Evolutionary conservation across 2,797 vertebrate species (phyloP), one percentile per base, ranked within the genome.

Genomic region (Rhyacichthys aspro): DNA sequence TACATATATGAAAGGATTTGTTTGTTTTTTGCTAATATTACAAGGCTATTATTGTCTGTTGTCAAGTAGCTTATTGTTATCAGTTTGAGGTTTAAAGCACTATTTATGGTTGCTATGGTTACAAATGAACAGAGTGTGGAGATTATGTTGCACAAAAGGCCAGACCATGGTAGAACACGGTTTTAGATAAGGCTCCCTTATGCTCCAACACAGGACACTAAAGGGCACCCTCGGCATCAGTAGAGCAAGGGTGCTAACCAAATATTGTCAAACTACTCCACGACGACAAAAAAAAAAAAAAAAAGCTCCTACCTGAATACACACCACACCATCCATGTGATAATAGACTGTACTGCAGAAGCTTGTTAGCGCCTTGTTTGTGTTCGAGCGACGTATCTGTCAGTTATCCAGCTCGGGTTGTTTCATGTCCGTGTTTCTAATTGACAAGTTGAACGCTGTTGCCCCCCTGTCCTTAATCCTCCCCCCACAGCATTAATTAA

Each of bases 401-500:
- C 81, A 84, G 76, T 66, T 62, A 50, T 72, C 65, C 52, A 55
- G 46, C 64, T 66, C 9, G 38, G 75, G 68, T 82, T 86, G 59
- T 74, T 82, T 81, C 67, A 80, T 45, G 32, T 64, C 66, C 50
- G 3, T 67, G 74, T 65, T 72, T 84, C 69, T 85, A 85, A 87
- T 84, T 89, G 88, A 88, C 81, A 85, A 76, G 81, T 79, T 81
- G 78, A 84, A 88, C 78, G 77, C 79, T 63, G 57, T 61, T 76
- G 67, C 70, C 71, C 76, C 72, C 70, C 41, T 32, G 7, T 70
- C 65, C 63, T 68, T 59, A 75, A 82, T 76, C 86, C 75, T 53
- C 67, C 76, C 70, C 76, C 72, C 59, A n/a, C 47, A 54, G 79
- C 79, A 83, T 88, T 86, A 89, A 91, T 89, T 86, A 90, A 85